These are phyloP conservation scores for Nibea albiflora DNA, from an alignment of 2,113 vertebrate genomes.

Conservation along the genomic window DNA sequence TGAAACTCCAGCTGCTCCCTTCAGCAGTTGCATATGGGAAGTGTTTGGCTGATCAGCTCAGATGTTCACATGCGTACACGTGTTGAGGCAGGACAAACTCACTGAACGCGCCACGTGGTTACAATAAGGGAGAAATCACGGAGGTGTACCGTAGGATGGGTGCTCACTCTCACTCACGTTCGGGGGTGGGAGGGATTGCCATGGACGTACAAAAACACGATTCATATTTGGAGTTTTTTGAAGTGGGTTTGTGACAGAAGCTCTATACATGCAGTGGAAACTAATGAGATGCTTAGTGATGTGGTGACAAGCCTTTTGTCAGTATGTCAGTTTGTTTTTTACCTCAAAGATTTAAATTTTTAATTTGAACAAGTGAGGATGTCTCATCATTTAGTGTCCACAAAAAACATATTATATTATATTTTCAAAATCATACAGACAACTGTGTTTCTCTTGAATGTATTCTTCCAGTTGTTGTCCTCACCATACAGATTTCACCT, in stretches of 20 bases:
- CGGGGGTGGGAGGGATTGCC: not conserved
- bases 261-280: not conserved
- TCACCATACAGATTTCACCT: not conserved
- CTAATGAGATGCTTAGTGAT: too few relatives aligned
- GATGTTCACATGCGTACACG: slow-evolving; percentile 44
- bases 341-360: not conserved
- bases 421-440: not conserved
- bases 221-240: slow-evolving; percentile 4
- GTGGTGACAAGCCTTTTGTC: not conserved
- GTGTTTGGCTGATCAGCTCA: slow-evolving; percentile 25
- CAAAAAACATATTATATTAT: not conserved
- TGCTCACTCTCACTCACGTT: slow-evolving; percentile 11
- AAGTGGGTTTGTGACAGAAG: not conserved
- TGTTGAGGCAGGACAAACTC: slow-evolving; percentile 40
- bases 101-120: slow-evolving; percentile 62
- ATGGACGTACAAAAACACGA: not conserved
- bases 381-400: not conserved
- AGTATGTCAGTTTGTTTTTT: not conserved
- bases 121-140: slow-evolving; percentile 33
- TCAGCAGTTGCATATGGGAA: not conserved
- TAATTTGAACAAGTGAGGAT: not conserved
- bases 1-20: slow-evolving; percentile 47
- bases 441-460: not conserved
- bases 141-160: slow-evolving; percentile 7
- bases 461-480: not conserved